Conservation (phyloP, 1,140 invertebrate genomes). For the Meteorus sp. region DNA sequence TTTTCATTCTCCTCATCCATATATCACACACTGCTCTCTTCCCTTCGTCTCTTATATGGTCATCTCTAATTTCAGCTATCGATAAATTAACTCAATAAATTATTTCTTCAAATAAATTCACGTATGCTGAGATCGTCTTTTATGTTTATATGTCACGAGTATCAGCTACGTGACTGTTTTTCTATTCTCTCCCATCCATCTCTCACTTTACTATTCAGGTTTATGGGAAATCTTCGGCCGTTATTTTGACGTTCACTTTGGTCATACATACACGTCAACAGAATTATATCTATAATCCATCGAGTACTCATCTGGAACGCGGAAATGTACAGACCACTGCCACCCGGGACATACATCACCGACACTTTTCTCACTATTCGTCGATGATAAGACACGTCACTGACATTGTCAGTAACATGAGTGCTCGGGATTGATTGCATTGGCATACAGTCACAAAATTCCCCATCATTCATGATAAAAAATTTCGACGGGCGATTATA, state of each 20-base stretch:
- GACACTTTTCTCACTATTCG: neutral
- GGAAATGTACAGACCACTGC: conserved; percentile 5
- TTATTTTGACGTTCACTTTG: conserved; percentile 10
- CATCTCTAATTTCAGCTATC: neutral
- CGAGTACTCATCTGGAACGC: conserved; percentile 11
- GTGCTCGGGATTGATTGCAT: too few relatives aligned
- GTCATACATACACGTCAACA: conserved; percentile 2
- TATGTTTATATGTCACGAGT: neutral
- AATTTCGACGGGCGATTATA: too few relatives aligned
- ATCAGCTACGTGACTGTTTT: neutral
- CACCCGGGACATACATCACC: neutral
- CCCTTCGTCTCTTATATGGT: neutral
- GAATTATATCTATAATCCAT: too few relatives aligned
- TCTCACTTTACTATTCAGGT: too few relatives aligned
- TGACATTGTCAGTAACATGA: too few relatives aligned
- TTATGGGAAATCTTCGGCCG: conserved; percentile 16
- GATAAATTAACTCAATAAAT: neutral
- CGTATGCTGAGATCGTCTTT: neutral
- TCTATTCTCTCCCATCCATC: neutral
- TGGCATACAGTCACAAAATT: too few relatives aligned
- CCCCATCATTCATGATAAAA: too few relatives aligned
- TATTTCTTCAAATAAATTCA: neutral
- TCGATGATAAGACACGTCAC: neutral
- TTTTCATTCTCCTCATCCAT: too few relatives aligned
- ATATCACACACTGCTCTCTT: too few relatives aligned